Base-by-base conservation (phyloP, 2,888 invertebrate species). In the Erannis defoliaria region DNA sequence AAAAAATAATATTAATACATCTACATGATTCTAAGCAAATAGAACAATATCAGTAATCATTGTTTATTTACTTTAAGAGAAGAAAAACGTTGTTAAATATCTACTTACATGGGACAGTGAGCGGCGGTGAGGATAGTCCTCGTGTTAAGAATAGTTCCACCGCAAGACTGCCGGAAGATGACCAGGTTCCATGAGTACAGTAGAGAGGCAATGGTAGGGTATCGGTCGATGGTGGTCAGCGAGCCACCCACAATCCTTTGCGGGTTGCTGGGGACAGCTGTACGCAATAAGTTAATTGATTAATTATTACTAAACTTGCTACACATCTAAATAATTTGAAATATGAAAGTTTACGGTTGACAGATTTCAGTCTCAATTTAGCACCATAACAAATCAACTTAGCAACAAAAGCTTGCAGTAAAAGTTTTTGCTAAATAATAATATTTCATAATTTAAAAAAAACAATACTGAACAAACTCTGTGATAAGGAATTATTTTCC, bases 201-300 rank as follows among this genome's bases (percentile, higher is more conserved):
- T 14, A 81, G 49, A 1, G 78, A 56, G 0, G 66, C 73, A 0
- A 73, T 71, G 40, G 56, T 68, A 0, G 82, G 82, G 46, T 80
- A 81, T 26, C 60, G 55, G 6, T 50, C 49, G 31, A 82, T 75
- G 5, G 73, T 73, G 9, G 81, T 75, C n/a, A 67, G 55, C 2
- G 72, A 68, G 0, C 84, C 82, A 45, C 82, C 84, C 2, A 81
- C 74, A 35, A 84, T 82, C 62, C 71, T 76, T 37, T 77, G 72
- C 3, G 70, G 58, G 45, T 55, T 58, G 12, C 48, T 45, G 9
- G 77, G 78, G 2, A 62, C 70, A 16, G 75, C 79, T 78, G 61
- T 10, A 58, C 56, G 53, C 23, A 42, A 48, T 2, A 45, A 42
- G 5, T 16, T 29, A 1, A 18, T 29, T 16, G 2, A 16, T 29